Base-by-base conservation (phyloP, 1,140 invertebrate species). In the Geopemphigus sp. region DNA sequence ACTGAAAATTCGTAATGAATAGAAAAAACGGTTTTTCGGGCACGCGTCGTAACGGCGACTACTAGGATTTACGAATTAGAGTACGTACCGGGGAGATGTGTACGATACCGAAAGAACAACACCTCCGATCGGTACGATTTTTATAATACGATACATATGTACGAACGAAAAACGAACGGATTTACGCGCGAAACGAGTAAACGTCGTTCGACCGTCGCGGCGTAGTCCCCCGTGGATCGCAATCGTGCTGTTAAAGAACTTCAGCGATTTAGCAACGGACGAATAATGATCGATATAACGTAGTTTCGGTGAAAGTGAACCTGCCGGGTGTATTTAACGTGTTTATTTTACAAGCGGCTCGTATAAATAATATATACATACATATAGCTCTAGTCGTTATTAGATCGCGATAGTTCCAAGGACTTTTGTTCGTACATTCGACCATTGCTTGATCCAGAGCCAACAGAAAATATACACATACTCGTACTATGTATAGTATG, bases 221-320 rank as follows among this genome's bases (percentile, higher is more conserved):
- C n/a, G n/a, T n/a, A n/a, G n/a, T n/a, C n/a, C n/a, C n/a, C n/a
- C n/a, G n/a, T n/a, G n/a, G 29, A 66, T 66, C n/a, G n/a, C 4
- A n/a, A 50, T 19, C 50, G 24, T 26, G 14, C 22, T 50, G 6
- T n/a, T 45, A 47, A n/a, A 68, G 17, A 54, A 53, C 68, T 70
- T 70, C 24, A 19, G 54, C 57, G 22, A 32, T 74, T n/a, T 74
- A 59, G 72, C 72, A 74, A 74, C 39, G 57, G 8, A 39, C 57
- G 17, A 39, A 74, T 74, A 32, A 74, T 74, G 57, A 57, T 57
- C 53, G 32, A 74, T 74, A 50, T 50, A 4, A 22, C 47, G 47
- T 47, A 19, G 73, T 78, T 78, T 78, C 11, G 56, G 73, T 78
- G 73, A 78, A 78, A 78, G 73, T 59, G 56, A 47, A 78, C 73